Base-by-base conservation (phyloP, 2,113 vertebrate genomes). In the Corvus moneduloides region DNA sequence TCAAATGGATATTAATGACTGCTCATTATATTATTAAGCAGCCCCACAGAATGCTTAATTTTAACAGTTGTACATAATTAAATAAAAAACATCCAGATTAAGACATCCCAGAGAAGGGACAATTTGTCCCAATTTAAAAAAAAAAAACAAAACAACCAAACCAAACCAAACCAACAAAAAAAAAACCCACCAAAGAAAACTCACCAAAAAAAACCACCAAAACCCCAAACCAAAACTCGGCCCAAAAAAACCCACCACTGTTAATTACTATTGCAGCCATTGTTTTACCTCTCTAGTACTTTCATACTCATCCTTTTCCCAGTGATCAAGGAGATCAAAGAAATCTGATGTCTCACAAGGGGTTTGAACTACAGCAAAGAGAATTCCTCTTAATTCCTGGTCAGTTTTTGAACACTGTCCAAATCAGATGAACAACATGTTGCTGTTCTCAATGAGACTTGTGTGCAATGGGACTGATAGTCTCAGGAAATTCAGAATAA, bases 271-370 rank as follows among this genome's bases (percentile, higher is more conserved):
- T 58, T 90, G 82, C 1, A 1, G 71, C 44, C 84, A 68, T 87
- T 89, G 48, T 74, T 97, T 94, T 84, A 89, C 33, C 54, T 78
- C 55, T 66, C 93, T 73, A 80, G 62, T 76, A 77, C 44, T 82
- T 44, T 77, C 62, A 84, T 59, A 71, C 63, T 73, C 41, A 93
- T 90, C 62, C 41, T 92, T 89, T 94, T 35, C 52, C 63, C 35
- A 73, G 82, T 83, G 91, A 84, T 62, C 79, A 72, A 94, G 51
- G 61, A 94, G 72, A 97, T 96, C 81, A 96, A 97, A 96, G 95
- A 91, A 92, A 92, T 72, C 26, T 93, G 66, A 96, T 93, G 77
- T 93, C 75, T 96, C 93, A 94, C 85, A 82, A 93, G 87, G 74
- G 92, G 24, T 68, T 90, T 90, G 79, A 96, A 95, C 56, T 62